Evolutionary conservation across 2,113 vertebrate species (phyloP).

Genomic region (Alexandromys fortis): DNA sequence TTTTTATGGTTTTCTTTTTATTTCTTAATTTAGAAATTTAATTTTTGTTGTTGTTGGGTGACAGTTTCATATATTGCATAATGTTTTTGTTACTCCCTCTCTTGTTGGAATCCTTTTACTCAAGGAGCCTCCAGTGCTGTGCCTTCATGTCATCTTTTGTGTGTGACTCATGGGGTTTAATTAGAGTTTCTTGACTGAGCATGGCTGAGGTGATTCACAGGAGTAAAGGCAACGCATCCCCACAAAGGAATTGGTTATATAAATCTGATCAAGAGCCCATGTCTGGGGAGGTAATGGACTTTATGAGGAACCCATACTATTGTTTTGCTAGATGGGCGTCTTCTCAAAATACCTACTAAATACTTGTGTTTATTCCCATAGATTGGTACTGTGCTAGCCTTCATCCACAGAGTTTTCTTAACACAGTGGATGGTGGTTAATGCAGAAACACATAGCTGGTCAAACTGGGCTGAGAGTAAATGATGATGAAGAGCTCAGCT

Average conservation of each 20-base stretch:
- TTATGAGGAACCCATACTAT: neutral
- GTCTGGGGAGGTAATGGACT: neutral
- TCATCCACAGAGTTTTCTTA: neutral
- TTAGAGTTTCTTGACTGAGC: neutral
- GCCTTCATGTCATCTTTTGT: neutral
- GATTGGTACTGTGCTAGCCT: neutral
- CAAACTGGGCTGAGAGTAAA: neutral
- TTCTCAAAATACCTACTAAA: neutral
- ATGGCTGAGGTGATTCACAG: neutral
- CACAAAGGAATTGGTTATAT: neutral
- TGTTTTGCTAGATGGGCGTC: neutral
- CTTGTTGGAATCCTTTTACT: neutral
- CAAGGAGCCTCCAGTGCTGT: neutral
- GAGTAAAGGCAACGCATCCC: neutral
- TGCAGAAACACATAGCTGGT: neutral
- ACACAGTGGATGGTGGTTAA: too few species aligned
- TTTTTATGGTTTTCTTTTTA: neutral
- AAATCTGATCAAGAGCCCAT: neutral
- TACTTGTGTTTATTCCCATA: too few species aligned
- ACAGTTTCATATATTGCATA: neutral
- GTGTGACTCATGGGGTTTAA: neutral
- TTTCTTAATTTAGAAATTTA: neutral
- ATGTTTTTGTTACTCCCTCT: neutral
- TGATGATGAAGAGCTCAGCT: too few species aligned
- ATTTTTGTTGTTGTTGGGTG: neutral